phyloP scores from a whole-genome alignment of 2,888 invertebrate species.

The Dinocampus coccinellae region DNA sequence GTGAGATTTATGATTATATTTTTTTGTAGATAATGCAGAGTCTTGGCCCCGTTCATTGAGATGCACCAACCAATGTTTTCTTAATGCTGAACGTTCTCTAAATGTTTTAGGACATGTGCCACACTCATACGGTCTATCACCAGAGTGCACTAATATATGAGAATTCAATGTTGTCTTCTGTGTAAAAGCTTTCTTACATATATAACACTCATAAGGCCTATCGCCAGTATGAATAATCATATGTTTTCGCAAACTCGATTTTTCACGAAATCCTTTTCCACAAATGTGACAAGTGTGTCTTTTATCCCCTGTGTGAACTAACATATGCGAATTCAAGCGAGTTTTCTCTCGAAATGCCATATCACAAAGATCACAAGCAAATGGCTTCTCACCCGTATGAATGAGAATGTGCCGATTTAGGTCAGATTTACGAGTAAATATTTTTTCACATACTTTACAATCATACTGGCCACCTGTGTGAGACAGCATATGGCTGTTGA shows the following conservation, averaged over 20 bases:
- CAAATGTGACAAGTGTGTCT: slow-evolving; percentile 63
- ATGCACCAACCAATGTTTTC: slow-evolving; percentile 61
- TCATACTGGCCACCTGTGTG: slow-evolving; percentile 67
- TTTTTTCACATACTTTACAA: slow-evolving; percentile 65
- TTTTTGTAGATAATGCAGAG: slow-evolving; percentile 60
- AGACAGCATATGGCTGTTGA: slow-evolving; percentile 65
- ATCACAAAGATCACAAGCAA: slow-evolving; percentile 61
- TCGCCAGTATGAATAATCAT: slow-evolving; percentile 63
- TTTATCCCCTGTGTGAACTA: slow-evolving; percentile 62
- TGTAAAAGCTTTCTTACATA: slow-evolving; percentile 62
- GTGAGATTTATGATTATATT: slow-evolving; percentile 61
- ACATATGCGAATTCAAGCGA: slow-evolving; percentile 62
- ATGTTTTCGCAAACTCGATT: slow-evolving; percentile 60
- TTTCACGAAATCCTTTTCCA: slow-evolving; percentile 60
- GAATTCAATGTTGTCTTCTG: slow-evolving; percentile 62
- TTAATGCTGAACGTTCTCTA: slow-evolving; percentile 56
- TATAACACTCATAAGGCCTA: slow-evolving; percentile 60
- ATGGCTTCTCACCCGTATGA: slow-evolving; percentile 64
- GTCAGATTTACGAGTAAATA: slow-evolving; percentile 65
- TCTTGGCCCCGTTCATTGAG: slow-evolving; percentile 57
- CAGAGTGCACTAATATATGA: slow-evolving; percentile 60
- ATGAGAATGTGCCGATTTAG: slow-evolving; percentile 63
- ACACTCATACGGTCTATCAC: slow-evolving; percentile 60
- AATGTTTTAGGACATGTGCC: slow-evolving; percentile 61
- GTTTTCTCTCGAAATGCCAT: slow-evolving; percentile 65